Base-by-base conservation (phyloP, 2,888 invertebrate genomes). In the Tinea trinotella region DNA sequence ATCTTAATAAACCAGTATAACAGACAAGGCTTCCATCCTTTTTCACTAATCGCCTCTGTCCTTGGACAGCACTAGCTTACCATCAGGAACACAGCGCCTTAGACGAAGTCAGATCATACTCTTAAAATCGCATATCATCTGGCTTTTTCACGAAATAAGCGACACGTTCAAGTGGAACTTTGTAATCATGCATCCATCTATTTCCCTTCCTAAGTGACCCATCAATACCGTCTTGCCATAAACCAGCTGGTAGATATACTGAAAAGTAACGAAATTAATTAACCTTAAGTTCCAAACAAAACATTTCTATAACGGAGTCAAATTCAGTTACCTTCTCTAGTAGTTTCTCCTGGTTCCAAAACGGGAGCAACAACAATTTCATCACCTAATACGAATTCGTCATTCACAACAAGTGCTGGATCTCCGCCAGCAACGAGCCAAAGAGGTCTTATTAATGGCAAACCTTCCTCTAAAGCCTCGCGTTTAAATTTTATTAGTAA, bases 181-280 rank as follows among this genome's bases (percentile, higher is more conserved):
- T 88, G 72, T 96, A 96, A 65, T 93, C 92, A 68, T 96, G 95
- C 68, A 97, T 93, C 96, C 96, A 96, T 57, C 96, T 89, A 60
- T 92, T 95, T 0, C 97, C 96, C 66, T 96, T 95, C 30, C 95
- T 88, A 40, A 93, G 85, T 18, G 94, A 94, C 0, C 93, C 92
- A 70, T 95, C 95, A 61, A 95, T 93, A 10, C 96, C 96, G 67
- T 97, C 96, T 66, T 92, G 93, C 98, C 98, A 98, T 0, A 95
- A 92, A 0, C 97, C 98, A 19, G 92, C 92, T 0, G 97, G 97
- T 20, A 96, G 86, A 68, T 97, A 97, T 56, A 98, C 93, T 90
- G 68, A 0, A 70, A 40, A 13, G 2, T 13, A 40, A 15, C 13
- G n/a, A 40, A 35, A 10, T n/a, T 3, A 24, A 9, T 24, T 7